Evolutionary conservation across 1,140 invertebrate species (phyloP), one percentile per base, ranked within the genome.

Genomic region (Nasonia longicornis): DNA sequence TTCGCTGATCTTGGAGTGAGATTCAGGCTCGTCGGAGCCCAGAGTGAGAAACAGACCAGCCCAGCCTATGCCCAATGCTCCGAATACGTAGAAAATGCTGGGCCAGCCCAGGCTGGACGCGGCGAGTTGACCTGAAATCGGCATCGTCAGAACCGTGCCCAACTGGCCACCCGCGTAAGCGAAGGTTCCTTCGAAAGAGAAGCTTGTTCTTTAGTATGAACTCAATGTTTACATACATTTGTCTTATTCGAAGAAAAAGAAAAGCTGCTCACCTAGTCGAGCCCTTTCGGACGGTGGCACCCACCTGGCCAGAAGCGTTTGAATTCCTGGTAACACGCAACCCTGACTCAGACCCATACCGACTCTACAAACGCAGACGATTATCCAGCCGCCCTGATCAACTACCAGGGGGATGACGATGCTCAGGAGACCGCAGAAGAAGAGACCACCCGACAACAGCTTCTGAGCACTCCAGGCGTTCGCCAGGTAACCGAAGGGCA

Each of bases 61-160:
- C 93, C 94, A 95, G 0, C 92, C 1, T 0, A 95, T 82, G 11
- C 93, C 91, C 0, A 93, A 80, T 3, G 85, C 90, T 76, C 96
- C 96, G 85, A 96, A 95, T 0, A 94, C 86, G 85, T 96, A 97
- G 86, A 96, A 97, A 11, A 95, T 93, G 14, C 93, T 91, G 0
- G 95, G 95, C 96, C 96, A 97, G 1, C 96, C 96, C 2, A 92
- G 81, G 0, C 82, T 83, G 0, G 94, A 94, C 3, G 90, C 92
- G 0, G 95, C 93, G 2, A 97, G 86, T 10, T 92, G 82, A 0
- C 95, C 96, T 35, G 93, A 94, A 45, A 95, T 88, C 0, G 94
- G 94, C 88, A 96, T 92, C n/a, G 94, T 92, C 1, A 96, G 86
- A 3, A 97, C 93, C 4, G 94, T 94, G 6, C 96, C 95, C 81